Conservation (phyloP, 2,797 vertebrate genomes). For the Girardinus metallicus region DNA sequence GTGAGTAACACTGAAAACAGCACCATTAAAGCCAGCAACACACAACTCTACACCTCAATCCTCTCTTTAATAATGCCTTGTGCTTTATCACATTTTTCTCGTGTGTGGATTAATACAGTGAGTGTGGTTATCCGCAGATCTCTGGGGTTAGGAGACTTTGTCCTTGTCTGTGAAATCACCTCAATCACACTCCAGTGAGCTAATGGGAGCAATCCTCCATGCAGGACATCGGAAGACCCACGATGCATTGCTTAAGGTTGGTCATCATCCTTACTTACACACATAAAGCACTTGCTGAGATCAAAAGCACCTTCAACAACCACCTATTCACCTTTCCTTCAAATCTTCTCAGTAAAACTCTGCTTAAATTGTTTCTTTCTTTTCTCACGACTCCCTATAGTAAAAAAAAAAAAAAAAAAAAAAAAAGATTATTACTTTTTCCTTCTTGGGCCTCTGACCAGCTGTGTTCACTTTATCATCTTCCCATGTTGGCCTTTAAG, state of each 20-base stretch:
- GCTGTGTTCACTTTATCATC: conserved; percentile 7
- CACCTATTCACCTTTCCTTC: conserved; percentile 53
- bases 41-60: conserved; percentile 35
- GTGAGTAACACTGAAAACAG: conserved; percentile 36
- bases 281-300: conserved; percentile 14
- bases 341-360: conserved; percentile 38
- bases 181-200: conserved; percentile 46
- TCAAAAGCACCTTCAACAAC: conserved; percentile 26
- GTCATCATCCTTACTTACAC: conserved; percentile 27
- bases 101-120: conserved; percentile 11
- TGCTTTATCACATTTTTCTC: conserved; percentile 21
- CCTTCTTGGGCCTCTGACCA: conserved; percentile 13
- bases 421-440: conserved; percentile 9
- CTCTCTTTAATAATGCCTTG: conserved; percentile 34
- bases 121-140: conserved; percentile 1
- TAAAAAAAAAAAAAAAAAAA: neutral
- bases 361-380: conserved; percentile 23
- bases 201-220: conserved; percentile 43
- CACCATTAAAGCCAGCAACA: conserved; percentile 45
- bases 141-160: conserved; percentile 24
- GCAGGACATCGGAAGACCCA: conserved; percentile 50
- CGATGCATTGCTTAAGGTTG: conserved; percentile 68
- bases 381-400: conserved; percentile 17
- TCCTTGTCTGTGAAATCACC: conserved; percentile 39
- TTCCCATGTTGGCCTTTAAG: conserved; percentile 12